Evolutionary conservation across 2,113 vertebrate genomes (phyloP).

Genomic region (Vombatus ursinus): DNA sequence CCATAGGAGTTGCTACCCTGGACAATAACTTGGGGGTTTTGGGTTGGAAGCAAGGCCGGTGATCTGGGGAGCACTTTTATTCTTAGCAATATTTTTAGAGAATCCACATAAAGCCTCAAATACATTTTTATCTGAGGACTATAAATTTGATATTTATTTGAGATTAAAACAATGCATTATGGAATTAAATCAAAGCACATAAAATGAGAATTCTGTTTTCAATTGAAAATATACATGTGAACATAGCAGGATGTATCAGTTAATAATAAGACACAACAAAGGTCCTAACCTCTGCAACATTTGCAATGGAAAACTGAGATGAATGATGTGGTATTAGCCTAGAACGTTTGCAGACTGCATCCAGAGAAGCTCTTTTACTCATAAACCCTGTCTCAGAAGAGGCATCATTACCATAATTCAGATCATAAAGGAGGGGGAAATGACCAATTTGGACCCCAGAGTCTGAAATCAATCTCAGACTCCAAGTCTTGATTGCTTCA

Average conservation of each 20-base stretch:
- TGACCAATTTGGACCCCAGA: background rate
- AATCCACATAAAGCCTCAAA: background rate
- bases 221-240: background rate
- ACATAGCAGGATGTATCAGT: background rate
- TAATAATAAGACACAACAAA: background rate
- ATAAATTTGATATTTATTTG: background rate
- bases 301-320: background rate
- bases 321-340: background rate
- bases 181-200: background rate
- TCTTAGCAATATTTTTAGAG: background rate
- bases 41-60: background rate
- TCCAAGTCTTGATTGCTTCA: background rate
- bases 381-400: background rate
- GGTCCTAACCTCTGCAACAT: background rate
- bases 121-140: background rate
- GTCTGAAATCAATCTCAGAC: background rate
- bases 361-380: background rate
- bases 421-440: background rate
- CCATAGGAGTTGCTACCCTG: background rate
- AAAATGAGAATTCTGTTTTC: background rate
- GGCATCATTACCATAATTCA: background rate
- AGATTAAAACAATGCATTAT: background rate
- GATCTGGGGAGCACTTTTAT: background rate
- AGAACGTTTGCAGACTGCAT: background rate
- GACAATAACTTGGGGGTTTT: background rate